These are phyloP conservation scores for Dimorphilus gyrociliatus DNA, from an alignment of 2,888 invertebrate genomes.

Conservation along the genomic window DNA sequence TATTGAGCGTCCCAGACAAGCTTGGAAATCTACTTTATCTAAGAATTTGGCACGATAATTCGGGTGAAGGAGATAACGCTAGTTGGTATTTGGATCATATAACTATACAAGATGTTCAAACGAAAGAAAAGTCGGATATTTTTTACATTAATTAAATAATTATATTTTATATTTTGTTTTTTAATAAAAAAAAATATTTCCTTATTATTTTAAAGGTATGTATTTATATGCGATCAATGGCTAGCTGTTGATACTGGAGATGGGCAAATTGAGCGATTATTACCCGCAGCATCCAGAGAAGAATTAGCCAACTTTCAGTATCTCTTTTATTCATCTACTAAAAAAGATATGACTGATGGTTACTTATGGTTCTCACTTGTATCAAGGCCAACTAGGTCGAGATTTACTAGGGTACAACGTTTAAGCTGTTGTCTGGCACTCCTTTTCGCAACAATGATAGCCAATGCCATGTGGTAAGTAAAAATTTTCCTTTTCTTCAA, in stretches of 20 bases:
- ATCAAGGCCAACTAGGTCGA: slow-evolving; percentile 30
- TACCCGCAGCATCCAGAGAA: slow-evolving; percentile 29
- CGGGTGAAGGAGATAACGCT: slow-evolving; percentile 26
- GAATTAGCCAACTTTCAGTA: slow-evolving; percentile 31
- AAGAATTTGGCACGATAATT: slow-evolving; percentile 39
- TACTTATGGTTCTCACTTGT: slow-evolving; percentile 39
- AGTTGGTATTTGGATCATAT: slow-evolving; percentile 37
- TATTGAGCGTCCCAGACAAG: slow-evolving; percentile 19
- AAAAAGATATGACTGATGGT: slow-evolving; percentile 32
- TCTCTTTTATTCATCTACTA: slow-evolving; percentile 27
- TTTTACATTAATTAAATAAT: too few species aligned
- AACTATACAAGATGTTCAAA: slow-evolving; percentile 35
- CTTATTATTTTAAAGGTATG: slow-evolving; percentile 13
- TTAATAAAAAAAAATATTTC: neutral
- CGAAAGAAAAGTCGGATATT: slow-evolving; percentile 19
- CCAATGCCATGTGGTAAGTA: slow-evolving; percentile 20
- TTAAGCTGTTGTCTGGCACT: slow-evolving; percentile 16
- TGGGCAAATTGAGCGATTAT: slow-evolving; percentile 33
- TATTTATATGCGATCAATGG: slow-evolving; percentile 32
- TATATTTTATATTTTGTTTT: neutral
- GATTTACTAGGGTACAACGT: slow-evolving; percentile 33
- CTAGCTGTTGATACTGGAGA: slow-evolving; percentile 35
- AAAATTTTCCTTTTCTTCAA: too few species aligned
- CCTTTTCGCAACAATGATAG: slow-evolving; percentile 18
- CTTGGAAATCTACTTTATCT: slow-evolving; percentile 33